Percentiles rank a stretch among this genome's conserved stretches.
phyloP scores from a whole-genome alignment of 2,888 invertebrate genomes.

The Sympetrum striolatum region DNA sequence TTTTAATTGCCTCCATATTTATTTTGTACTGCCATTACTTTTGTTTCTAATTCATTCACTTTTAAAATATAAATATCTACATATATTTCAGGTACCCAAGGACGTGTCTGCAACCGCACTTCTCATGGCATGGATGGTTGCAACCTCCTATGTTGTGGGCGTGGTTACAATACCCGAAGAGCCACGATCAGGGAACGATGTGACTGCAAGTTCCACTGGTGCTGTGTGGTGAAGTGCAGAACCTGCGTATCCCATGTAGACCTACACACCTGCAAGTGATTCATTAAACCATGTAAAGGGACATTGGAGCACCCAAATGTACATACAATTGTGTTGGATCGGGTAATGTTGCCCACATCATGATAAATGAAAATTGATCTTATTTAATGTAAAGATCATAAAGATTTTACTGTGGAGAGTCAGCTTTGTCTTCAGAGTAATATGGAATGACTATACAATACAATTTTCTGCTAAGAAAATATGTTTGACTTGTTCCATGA shows the following conservation, averaged over 20 bases:
- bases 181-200: constrained; percentile 80
- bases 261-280: constrained; percentile 86
- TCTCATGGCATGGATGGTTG: constrained; percentile 80
- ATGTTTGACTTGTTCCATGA: too few relatives aligned
- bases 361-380: neutral
- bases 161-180: constrained; percentile 89
- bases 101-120: constrained; percentile 75
- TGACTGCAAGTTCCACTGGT: constrained; percentile 96
- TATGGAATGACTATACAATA: too few relatives aligned
- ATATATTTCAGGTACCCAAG: constrained; percentile 66
- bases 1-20: too few relatives aligned
- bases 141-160: constrained; percentile 87
- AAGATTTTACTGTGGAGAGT: neutral
- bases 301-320: neutral
- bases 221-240: constrained; percentile 92
- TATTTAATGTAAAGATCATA: neutral
- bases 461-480: too few relatives aligned
- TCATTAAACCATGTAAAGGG: neutral
- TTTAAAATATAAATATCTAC: too few relatives aligned
- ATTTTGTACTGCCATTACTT: too few relatives aligned
- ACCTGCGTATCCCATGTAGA: constrained; percentile 81
- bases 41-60: too few relatives aligned
- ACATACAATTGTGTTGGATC: neutral
- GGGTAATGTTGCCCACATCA: neutral
- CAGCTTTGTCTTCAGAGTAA: neutral